Base-by-base conservation (phyloP, 2,888 invertebrate species). In the Lithophane semibrunnea region DNA sequence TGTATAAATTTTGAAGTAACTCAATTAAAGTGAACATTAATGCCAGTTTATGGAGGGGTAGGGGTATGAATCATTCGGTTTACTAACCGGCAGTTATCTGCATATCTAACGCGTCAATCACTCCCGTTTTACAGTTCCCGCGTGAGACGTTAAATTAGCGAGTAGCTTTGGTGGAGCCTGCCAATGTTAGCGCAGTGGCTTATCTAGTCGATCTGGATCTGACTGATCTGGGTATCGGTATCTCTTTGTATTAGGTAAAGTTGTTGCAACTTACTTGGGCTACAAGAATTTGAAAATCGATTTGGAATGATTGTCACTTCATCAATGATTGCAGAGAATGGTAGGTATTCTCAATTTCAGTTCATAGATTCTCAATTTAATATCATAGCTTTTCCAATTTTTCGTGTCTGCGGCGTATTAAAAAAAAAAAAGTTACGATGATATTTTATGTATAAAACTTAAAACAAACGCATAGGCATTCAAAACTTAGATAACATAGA, bases 41-140 rank as follows among this genome's bases (percentile, higher is more conserved):
- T 83, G 79, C 66, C 68, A 54, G 75, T 68, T 75, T 80, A 84
- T 79, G 76, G 87, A 86, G 85, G 80, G 71, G 77, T 73, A 67
- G n/a, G 81, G 52, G 75, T 83, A 88, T 92, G 90, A 92, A 92
- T 92, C 92, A 92, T 80, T 77, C 78, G 77, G 87, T 92, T 92
- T 91, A 92, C 92, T 91, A 88, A 89, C 89, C 85, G 66, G 74
- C 73, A 85, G 81, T 88, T 91, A 89, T 90, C 88, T 83, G 80
- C 77, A 85, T 87, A 87, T 90, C 89, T 89, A 89, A 90, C 72
- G 68, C 81, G 85, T 75, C 86, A 87, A 89, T 89, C 88, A 87
- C 84, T 85, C 82, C 74, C 61, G 77, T 83, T 92, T 90, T 88
- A 92, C 86, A 85, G 84, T 85, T 82, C 72, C 83, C 72, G 88